Evolutionary conservation across 2,113 vertebrate genomes (phyloP).

Genomic region (Cephalopholis sonnerati): DNA sequence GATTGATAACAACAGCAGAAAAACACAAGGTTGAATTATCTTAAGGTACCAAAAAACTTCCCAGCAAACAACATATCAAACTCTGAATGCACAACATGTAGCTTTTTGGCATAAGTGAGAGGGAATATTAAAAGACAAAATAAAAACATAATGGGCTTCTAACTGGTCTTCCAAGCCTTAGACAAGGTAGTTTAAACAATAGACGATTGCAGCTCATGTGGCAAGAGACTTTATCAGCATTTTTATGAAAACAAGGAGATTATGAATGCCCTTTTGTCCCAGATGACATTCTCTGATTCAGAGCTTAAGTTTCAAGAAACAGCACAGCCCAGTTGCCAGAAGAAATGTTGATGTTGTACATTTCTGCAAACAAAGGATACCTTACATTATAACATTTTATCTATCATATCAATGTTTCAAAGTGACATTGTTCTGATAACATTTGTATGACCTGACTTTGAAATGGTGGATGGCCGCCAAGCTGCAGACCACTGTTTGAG

Average conservation of each 20-base stretch:
- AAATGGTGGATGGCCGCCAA: no score
- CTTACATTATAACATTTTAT: no score
- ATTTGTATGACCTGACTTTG: no score
- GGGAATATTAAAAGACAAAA: not conserved
- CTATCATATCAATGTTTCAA: no score
- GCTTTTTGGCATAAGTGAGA: not conserved
- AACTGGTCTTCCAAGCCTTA: not conserved
- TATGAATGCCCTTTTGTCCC: not conserved
- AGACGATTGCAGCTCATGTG: not conserved
- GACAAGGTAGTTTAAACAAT: not conserved
- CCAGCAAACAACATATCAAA: not conserved
- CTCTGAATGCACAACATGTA: not conserved
- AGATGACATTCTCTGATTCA: conserved; percentile 6
- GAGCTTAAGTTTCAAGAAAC: not conserved
- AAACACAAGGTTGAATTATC: conserved; percentile 10
- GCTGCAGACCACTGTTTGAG: no score
- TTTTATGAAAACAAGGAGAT: not conserved
- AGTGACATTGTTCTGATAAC: no score
- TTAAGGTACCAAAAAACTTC: not conserved
- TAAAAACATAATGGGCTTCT: not conserved
- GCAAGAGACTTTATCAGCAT: conserved; percentile 11
- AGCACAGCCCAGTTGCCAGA: not conserved
- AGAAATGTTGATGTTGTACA: no score
- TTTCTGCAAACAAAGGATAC: no score
- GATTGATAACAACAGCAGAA: not conserved